phyloP scores from a whole-genome alignment of 2,113 vertebrate species.

The Panthera uncia region DNA sequence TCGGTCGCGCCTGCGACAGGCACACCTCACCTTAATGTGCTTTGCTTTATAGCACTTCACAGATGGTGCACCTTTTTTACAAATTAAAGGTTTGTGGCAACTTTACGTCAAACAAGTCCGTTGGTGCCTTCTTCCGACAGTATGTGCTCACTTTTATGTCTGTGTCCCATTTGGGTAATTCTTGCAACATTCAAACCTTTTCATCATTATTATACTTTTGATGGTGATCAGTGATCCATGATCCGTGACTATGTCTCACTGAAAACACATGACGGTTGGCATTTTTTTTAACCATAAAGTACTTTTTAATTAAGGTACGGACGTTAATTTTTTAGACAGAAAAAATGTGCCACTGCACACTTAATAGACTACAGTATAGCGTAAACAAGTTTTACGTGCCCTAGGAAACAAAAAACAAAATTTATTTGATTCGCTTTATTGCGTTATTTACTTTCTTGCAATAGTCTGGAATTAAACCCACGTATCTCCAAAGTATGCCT shows the following conservation, averaged over 20 bases:
- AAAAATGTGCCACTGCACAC: not conserved
- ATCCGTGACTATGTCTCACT: not conserved
- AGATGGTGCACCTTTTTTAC: not conserved
- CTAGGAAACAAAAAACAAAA: not conserved
- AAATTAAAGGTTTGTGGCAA: not conserved
- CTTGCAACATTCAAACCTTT: not conserved
- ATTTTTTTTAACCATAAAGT: not conserved
- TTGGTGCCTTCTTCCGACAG: not conserved
- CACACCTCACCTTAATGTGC: not conserved
- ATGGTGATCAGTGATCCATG: not conserved
- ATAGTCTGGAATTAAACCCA: not conserved
- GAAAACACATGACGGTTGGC: not conserved
- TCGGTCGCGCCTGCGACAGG: not conserved
- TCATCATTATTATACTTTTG: not conserved
- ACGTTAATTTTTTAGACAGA: not conserved
- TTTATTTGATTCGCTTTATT: not conserved
- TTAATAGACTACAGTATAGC: not conserved
- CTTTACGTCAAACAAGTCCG: not conserved
- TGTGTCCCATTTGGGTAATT: not conserved
- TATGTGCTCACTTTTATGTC: not conserved
- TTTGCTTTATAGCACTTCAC: not conserved
- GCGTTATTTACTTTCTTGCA: not conserved
- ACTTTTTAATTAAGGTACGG: not conserved
- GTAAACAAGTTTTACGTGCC: not conserved
- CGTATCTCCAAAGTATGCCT: not conserved